phyloP scores from a whole-genome alignment of 2,888 invertebrate species.

The Nebria brevicollis region DNA sequence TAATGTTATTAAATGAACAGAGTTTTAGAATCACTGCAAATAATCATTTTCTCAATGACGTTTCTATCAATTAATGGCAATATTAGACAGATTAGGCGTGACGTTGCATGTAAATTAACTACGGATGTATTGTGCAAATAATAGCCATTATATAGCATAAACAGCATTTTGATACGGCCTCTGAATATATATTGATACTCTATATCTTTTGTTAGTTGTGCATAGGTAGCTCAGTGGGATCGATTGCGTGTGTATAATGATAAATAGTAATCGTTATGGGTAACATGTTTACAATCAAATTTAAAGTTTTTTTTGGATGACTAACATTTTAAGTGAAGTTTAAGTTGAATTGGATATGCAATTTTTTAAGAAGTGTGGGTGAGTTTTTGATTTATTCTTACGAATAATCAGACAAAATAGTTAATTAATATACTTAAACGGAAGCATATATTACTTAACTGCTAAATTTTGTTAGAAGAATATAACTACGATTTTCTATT shows the following conservation, averaged over 20 bases:
- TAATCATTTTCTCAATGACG: background rate
- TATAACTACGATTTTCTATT: too few species aligned
- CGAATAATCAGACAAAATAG: too few species aligned
- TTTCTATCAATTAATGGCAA: conserved; percentile 8
- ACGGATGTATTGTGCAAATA: conserved; percentile 8
- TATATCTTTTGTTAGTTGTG: background rate
- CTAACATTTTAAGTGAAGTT: background rate
- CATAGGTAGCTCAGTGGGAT: background rate
- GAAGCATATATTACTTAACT: too few species aligned
- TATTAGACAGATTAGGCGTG: background rate
- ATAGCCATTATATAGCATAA: conserved; percentile 33
- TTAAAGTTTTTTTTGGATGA: background rate
- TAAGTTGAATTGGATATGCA: background rate
- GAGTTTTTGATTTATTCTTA: background rate
- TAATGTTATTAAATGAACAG: background rate
- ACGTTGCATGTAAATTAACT: conserved; percentile 9
- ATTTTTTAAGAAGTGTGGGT: background rate
- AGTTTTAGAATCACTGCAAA: background rate
- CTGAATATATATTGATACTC: conserved; percentile 38
- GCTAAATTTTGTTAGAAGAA: too few species aligned
- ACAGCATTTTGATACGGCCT: conserved; percentile 32
- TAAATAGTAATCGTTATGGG: background rate
- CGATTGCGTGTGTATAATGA: conserved; percentile 6
- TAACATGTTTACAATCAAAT: background rate
- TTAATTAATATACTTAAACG: too few species aligned